phyloP scores from a whole-genome alignment of 2,888 invertebrate genomes.

The Megastigmus dorsalis region DNA sequence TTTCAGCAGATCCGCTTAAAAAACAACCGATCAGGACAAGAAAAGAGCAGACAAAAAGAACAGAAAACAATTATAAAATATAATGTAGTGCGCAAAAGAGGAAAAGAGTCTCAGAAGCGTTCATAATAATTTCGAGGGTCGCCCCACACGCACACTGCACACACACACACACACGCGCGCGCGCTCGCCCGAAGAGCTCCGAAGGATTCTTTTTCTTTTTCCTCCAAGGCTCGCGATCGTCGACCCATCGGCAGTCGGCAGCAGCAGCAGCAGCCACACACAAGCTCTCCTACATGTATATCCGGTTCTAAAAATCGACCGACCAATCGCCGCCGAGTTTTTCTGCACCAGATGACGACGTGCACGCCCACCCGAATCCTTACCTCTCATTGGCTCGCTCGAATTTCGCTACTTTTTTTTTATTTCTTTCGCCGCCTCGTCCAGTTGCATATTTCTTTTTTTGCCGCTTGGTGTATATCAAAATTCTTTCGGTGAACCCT shows the following conservation, averaged over 20 bases:
- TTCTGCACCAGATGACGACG: constrained; percentile 8
- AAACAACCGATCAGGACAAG: no score
- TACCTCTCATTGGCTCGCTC: not conserved
- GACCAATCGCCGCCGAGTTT: constrained; percentile 29
- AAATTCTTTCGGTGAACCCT: not conserved
- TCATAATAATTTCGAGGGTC: constrained; percentile 33
- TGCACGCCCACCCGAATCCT: constrained; percentile 30
- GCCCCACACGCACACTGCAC: not conserved
- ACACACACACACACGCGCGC: no score
- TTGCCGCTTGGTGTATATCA: not conserved
- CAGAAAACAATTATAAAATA: no score
- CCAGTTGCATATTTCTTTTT: no score
- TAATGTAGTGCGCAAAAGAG: no score
- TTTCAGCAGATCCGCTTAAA: no score
- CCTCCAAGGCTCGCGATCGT: constrained; percentile 6
- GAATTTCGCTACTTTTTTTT: not conserved
- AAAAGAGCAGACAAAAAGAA: no score
- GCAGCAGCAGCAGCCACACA: no score
- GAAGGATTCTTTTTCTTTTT: no score
- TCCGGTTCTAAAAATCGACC: constrained; percentile 41
- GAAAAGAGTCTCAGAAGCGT: no score
- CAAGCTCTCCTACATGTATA: constrained; percentile 5
- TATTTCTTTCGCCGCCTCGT: not conserved
- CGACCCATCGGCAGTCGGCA: constrained; percentile 13
- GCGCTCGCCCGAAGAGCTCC: no score